Base-by-base conservation (phyloP, 53 echinoderm and acorn worm genomes). In the Paracentrotus lividus region DNA sequence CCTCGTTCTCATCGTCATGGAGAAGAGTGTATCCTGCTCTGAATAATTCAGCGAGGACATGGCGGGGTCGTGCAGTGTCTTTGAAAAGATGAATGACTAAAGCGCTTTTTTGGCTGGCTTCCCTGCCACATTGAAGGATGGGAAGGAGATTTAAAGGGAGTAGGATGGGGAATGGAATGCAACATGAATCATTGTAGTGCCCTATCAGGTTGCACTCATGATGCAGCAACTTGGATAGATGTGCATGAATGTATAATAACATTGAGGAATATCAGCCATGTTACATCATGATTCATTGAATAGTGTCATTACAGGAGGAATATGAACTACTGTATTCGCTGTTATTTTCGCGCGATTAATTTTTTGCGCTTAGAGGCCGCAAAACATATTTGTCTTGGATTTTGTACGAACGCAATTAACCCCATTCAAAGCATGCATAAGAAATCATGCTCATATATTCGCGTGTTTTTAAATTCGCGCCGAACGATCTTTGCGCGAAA, bases 11-110 rank as follows among this genome's bases (percentile, higher is more conserved):
- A 21, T 72, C 72, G 27, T 40, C 72, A 2, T 4, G 1, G 13
- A 72, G 72, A 72, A 72, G 72, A 38, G 72, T 5, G 72, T 40
- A 72, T 72, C 72, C 72, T 72, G 72, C 72, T 72, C 72, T 72
- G 72, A 72, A 72, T 72, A 72, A 72, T 72, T 72, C 72, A 72
- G 40, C 36, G 72, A 72, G 36, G 72, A 72, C 72, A 72, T n/a
- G n/a, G 12, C 40, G 40, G 18, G 18, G 12, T 15, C 18, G 36
- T 72, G 72, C 72, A 72, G 21, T 66, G 66, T 40, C 36, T 36
- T 72, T 29, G 66, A 27, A 16, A 72, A 5, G 72, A 36, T 72
- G 72, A 72, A 36, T 72, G 72, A 72, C 38, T 72, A 64, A 32
- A 34, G 72, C 72, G 36, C 40, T 72, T 40, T 20, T n/a, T n/a